Evolutionary conservation across 2,888 invertebrate genomes (phyloP), one percentile per base, ranked within the genome.

Genomic region (Lasioglossum vierecki): DNA sequence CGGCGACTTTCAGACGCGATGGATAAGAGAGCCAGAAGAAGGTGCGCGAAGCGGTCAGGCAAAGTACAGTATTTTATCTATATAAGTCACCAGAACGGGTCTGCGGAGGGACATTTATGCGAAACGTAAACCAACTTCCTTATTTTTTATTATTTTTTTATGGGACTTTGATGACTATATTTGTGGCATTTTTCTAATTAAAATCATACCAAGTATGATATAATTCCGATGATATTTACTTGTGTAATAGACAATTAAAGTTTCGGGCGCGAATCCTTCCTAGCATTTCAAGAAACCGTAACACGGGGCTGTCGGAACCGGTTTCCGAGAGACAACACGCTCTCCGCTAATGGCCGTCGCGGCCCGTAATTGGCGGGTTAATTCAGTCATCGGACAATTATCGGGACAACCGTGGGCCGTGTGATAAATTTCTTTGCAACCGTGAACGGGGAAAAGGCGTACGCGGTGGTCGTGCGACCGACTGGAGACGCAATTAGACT

Each of bases 401-500:
- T 76, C 84, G 84, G 35, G 57, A 72, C 79, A 73, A 83, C 79
- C 79, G 72, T 76, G 49, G 63, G 26, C 35, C 63, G 49, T 73
- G 82, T 60, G 53, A 66, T 89, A 87, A 88, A 85, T 89, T 89
- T 87, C 82, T 63, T 35, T 41, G 73, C n/a, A 57, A n/a, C n/a
- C 57, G 4, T n/a, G 57, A 57, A 57, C 57, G 57, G 11, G 57
- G 57, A 9, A 1, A n/a, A 57, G 57, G 9, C 57, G 11, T 22
- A n/a, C 57, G n/a, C 57, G 53, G 22, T 22, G 53, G 22, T 53
- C 22, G 57, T 2, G n/a, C 53, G 76, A 35, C 46, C 74, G 68
- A 13, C 79, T 79, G 75, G 80, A 75, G 77, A 79, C 88, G 83
- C 87, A 89, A 90, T 90, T 90, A 90, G 88, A 86, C 82, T 88